These are phyloP conservation scores for Vanacampus margaritifer DNA, from an alignment of 2,113 vertebrate genomes.

Conservation along the genomic window DNA sequence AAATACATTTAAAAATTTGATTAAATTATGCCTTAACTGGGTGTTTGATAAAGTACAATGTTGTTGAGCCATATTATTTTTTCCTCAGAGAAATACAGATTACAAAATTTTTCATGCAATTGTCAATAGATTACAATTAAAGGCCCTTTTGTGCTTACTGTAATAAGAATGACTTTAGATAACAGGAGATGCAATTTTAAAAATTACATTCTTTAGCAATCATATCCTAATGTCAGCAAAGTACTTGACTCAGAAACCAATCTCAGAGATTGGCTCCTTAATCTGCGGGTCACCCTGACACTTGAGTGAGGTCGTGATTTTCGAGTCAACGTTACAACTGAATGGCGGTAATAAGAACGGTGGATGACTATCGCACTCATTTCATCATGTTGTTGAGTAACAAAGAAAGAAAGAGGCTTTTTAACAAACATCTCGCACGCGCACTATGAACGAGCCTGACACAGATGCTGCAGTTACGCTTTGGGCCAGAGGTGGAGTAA, in stretches of 20 bases:
- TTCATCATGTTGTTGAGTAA: constrained; percentile 24
- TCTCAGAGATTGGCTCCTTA: constrained; percentile 38
- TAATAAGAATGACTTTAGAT: background rate
- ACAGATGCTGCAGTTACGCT: too few relatives aligned
- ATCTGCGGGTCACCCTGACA: constrained; percentile 54
- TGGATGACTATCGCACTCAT: constrained; percentile 27
- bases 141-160: background rate
- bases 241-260: constrained; percentile 14
- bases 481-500: too few relatives aligned
- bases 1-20: too few relatives aligned
- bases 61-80: too few relatives aligned
- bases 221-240: constrained; percentile 24
- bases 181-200: background rate
- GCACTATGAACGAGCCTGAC: too few relatives aligned
- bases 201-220: background rate
- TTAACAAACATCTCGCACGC: too few relatives aligned
- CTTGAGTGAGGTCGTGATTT: constrained; percentile 44
- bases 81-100: too few relatives aligned
- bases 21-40: too few relatives aligned
- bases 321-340: constrained; percentile 33
- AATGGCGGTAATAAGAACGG: constrained; percentile 35
- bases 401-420: background rate
- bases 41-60: too few relatives aligned
- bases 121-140: background rate
- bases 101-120: too few relatives aligned